Evolutionary conservation across 2,888 invertebrate species (phyloP).

Genomic region (Dynastes grantii): DNA sequence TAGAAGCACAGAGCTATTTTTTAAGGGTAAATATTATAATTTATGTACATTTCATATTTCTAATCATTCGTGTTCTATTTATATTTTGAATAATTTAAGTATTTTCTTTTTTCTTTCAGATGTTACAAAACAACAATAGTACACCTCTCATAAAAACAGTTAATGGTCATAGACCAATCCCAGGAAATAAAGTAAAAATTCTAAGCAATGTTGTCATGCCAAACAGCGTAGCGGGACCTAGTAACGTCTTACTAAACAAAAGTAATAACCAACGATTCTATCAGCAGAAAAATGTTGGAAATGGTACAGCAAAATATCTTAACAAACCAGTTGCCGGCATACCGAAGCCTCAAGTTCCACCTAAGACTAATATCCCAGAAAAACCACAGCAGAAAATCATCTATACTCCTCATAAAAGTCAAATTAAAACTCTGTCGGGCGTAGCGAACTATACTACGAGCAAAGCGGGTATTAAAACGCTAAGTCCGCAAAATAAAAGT

Average conservation of each 20-base stretch:
- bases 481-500: slow-evolving; percentile 64
- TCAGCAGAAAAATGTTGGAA: slow-evolving; percentile 65
- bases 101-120: slow-evolving; percentile 48
- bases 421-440: slow-evolving; percentile 65
- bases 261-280: slow-evolving; percentile 62
- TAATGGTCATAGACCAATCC: slow-evolving; percentile 65
- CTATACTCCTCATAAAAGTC: slow-evolving; percentile 66
- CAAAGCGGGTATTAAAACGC: slow-evolving; percentile 65
- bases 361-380: slow-evolving; percentile 46
- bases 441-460: slow-evolving; percentile 61
- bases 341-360: slow-evolving; percentile 43
- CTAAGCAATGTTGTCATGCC: slow-evolving; percentile 66
- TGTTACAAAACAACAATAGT: slow-evolving; percentile 52
- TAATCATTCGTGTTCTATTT: not conserved
- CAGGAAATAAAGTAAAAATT: slow-evolving; percentile 67
- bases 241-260: slow-evolving; percentile 65
- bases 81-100: not conserved
- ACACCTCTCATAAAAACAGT: slow-evolving; percentile 61
- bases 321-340: slow-evolving; percentile 59
- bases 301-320: slow-evolving; percentile 65
- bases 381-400: slow-evolving; percentile 59
- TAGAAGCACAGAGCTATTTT: too few species aligned
- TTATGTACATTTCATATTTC: too few species aligned
- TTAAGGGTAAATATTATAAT: too few species aligned
- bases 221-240: slow-evolving; percentile 55